Evolutionary conservation across 2,888 invertebrate species (phyloP), one percentile per base, ranked within the genome.

Genomic region (Caenorhabditis becei): DNA sequence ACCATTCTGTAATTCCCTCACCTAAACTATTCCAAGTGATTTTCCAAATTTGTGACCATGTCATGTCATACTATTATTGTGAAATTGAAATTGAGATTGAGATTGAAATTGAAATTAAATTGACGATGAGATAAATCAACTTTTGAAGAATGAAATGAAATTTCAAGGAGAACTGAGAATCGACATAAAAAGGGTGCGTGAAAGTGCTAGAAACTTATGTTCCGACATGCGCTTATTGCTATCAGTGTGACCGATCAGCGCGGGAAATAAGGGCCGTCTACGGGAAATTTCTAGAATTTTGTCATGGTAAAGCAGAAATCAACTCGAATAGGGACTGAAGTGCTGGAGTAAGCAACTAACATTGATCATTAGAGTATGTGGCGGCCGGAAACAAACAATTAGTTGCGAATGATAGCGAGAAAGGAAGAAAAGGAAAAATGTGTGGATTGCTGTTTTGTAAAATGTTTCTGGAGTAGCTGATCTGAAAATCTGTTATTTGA

Each of bases 1-100:
- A 97, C 97, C 1, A 93, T 98, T 67, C 94, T 98, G 87, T 98
- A 95, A 87, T n/a, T 16, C 32, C 7, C 10, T 24, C 49, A 18
- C 28, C 49, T 28, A 44, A 41, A 32, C n/a, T 10, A 23, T 49
- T 44, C 7, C 32, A 20, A 41, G 66, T 66, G 66, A 66, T 66
- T 66, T 54, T 28, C 23, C 14, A 26, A 26, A 28, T n/a, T 59
- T 59, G 58, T 69, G 56, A 44, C 54, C 54, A 66, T 66, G 54
- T 56, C 54, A 66, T 66, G 54, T 56, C 51, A n/a, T 28, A n/a
- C n/a, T 37, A 16, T 16, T 20, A 23, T 26, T 47, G 28, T 18
- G 28, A 28, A 49, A 10, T 20, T 51, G 49, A 3, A 37, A 41
- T 16, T n/a, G 58, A 5, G 10, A n/a, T n/a, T 18, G 23, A 32